These are phyloP conservation scores for Felis chaus DNA, from an alignment of 2,113 vertebrate species.

Conservation along the genomic window DNA sequence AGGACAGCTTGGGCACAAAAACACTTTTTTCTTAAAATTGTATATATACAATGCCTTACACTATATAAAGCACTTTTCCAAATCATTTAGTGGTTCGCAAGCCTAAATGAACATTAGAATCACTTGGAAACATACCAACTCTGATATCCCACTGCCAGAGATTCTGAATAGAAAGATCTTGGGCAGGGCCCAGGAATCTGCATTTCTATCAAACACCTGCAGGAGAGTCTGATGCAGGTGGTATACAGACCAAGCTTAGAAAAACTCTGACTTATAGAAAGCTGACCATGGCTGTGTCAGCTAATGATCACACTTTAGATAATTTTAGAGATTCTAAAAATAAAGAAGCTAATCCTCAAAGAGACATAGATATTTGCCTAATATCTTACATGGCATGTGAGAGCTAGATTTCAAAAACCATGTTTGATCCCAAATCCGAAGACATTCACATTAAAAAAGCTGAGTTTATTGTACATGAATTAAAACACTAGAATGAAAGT, in stretches of 20 bases:
- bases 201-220: background rate
- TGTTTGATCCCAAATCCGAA: background rate
- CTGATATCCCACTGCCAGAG: background rate
- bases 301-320: background rate
- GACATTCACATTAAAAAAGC: background rate
- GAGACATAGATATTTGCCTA: background rate
- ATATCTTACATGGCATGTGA: background rate
- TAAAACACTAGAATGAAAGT: background rate
- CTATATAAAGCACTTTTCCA: background rate
- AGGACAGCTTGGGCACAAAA: background rate
- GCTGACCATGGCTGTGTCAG: background rate
- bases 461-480: background rate
- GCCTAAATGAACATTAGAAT: background rate
- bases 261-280: background rate
- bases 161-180: background rate
- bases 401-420: background rate
- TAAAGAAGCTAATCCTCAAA: background rate
- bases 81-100: background rate
- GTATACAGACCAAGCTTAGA: background rate
- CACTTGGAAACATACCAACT: background rate
- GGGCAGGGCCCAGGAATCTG: background rate
- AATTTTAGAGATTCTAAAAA: background rate
- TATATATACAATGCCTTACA: background rate
- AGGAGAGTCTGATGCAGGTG: background rate
- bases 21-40: background rate